Conservation (phyloP, 1,140 invertebrate genomes). For the Atta texana region DNA sequence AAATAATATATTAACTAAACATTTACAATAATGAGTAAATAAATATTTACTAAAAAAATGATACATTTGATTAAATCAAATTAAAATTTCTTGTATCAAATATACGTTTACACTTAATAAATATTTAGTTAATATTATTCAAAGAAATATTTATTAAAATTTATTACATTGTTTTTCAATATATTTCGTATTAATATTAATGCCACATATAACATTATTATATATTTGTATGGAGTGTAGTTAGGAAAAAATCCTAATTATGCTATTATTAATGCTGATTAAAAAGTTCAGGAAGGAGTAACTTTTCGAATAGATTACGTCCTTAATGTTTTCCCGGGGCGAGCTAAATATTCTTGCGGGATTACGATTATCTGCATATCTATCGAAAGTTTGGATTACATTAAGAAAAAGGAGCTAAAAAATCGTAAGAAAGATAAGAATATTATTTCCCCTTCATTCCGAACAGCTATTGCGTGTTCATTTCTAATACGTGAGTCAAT, state of each 20-base stretch:
- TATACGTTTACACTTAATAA: too few relatives aligned
- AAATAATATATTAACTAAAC: too few relatives aligned
- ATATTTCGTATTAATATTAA: neutral
- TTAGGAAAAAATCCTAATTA: conserved; percentile 24
- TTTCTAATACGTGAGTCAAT: neutral
- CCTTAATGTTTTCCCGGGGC: conserved; percentile 27
- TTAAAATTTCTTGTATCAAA: too few relatives aligned
- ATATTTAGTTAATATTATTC: too few relatives aligned
- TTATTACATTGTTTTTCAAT: too few relatives aligned
- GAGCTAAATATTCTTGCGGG: conserved; percentile 43
- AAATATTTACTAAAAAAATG: too few relatives aligned
- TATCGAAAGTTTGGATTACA: neutral
- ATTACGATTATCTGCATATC: conserved; percentile 38
- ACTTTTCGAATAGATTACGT: conserved; percentile 40
- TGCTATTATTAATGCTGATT: conserved; percentile 32
- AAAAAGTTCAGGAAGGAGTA: conserved; percentile 32
- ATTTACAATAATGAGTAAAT: too few relatives aligned
- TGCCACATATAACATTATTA: neutral
- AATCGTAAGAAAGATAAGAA: conserved; percentile 43
- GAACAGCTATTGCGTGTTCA: neutral
- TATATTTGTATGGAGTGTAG: neutral
- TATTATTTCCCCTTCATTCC: neutral
- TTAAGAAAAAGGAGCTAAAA: conserved; percentile 36
- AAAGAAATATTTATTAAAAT: too few relatives aligned
- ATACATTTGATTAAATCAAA: too few relatives aligned